Evolutionary conservation across 2,113 vertebrate species (phyloP).

Genomic region (Neomonachus schauinslandi): DNA sequence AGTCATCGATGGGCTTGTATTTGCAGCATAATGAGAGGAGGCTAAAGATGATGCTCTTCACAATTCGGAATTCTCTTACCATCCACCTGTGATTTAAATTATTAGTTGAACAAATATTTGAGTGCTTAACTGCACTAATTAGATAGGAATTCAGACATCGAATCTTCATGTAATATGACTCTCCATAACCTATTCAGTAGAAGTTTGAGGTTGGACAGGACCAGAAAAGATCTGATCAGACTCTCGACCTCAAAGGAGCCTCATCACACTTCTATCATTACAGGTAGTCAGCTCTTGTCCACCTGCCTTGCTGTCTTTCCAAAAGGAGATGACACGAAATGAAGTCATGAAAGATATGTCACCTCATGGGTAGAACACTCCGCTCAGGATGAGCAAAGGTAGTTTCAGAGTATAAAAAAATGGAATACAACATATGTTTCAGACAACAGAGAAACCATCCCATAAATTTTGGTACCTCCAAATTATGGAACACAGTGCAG

Average conservation of each 20-base stretch:
- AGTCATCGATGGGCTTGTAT: accelerated
- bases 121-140: slow-evolving; percentile 44
- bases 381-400: background rate
- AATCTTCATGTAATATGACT: background rate
- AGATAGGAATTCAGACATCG: background rate
- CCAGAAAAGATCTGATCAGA: background rate
- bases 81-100: background rate
- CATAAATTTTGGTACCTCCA: background rate
- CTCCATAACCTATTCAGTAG: slow-evolving; percentile 14
- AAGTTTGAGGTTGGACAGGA: background rate
- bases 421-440: background rate
- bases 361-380: background rate
- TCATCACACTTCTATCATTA: accelerated
- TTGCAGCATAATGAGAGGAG: background rate
- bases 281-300: background rate
- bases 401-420: background rate
- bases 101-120: slow-evolving; percentile 64
- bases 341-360: background rate
- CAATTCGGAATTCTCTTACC: background rate
- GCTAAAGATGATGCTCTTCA: background rate
- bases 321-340: background rate
- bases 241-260: background rate
- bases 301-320: background rate
- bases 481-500: background rate
- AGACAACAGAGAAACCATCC: background rate